Evolutionary conservation across 2,113 vertebrate genomes (phyloP).

Genomic region (Periophthalmus modestus): DNA sequence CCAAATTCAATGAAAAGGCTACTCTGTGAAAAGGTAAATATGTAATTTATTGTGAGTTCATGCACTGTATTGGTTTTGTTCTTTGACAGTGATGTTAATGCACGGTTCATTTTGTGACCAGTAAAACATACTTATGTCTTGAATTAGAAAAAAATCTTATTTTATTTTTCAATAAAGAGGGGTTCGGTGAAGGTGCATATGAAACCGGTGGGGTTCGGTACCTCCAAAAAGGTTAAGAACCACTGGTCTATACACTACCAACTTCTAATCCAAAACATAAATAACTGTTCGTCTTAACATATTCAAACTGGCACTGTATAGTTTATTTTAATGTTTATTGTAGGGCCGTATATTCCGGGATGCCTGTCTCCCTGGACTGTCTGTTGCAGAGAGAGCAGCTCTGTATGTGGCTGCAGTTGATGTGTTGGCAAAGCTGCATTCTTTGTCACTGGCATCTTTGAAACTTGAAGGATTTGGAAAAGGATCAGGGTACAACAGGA

Average conservation of each 20-base stretch:
- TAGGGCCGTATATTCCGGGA: constrained; percentile 92
- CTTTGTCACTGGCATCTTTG: constrained; percentile 75
- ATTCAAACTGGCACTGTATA: neutral
- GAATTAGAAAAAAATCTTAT: no score
- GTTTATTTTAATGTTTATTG: neutral
- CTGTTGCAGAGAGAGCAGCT: constrained; percentile 83
- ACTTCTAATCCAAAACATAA: neutral
- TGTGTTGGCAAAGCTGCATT: constrained; percentile 85
- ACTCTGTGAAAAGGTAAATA: no score
- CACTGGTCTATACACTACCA: neutral
- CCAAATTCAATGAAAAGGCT: no score
- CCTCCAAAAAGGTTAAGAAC: no score
- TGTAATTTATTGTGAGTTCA: no score
- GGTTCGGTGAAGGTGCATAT: no score
- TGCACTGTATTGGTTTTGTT: no score
- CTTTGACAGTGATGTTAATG: no score
- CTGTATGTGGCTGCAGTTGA: constrained; percentile 85
- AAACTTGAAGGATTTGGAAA: constrained; percentile 82
- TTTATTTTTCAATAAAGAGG: no score
- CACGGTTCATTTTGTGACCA: no score
- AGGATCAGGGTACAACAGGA: constrained; percentile 86
- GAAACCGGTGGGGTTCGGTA: no score
- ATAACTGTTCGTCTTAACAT: neutral
- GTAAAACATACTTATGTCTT: no score
- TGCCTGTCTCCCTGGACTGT: constrained; percentile 77